phyloP scores from a whole-genome alignment of 2,113 vertebrate genomes.

The Monarcha castaneiventris region DNA sequence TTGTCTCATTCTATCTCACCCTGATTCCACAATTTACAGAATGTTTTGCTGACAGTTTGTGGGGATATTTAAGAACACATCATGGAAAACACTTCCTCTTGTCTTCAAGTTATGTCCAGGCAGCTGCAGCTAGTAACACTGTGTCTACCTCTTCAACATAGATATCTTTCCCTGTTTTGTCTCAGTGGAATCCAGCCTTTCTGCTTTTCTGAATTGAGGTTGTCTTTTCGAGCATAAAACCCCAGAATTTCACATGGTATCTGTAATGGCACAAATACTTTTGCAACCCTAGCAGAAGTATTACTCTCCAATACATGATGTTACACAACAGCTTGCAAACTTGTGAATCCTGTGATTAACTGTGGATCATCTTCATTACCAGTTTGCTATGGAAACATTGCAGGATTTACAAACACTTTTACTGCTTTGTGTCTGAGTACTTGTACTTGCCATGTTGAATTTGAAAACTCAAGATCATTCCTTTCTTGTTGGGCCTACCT shows the following conservation, averaged over 20 bases:
- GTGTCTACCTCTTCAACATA: background rate
- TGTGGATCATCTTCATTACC: background rate
- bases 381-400: background rate
- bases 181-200: background rate
- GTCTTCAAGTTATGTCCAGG: background rate
- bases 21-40: background rate
- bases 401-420: background rate
- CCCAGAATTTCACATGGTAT: background rate
- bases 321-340: background rate
- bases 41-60: background rate
- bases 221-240: background rate
- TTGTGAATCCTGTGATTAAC: background rate
- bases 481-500: background rate
- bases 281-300: background rate
- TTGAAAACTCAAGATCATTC: background rate
- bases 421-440: background rate
- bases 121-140: background rate
- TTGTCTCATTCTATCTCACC: background rate
- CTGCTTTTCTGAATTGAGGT: background rate
- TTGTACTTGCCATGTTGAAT: background rate
- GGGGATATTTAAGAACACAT: background rate
- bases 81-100: background rate
- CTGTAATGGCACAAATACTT: background rate
- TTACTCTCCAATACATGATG: background rate
- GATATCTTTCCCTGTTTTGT: background rate